These are phyloP conservation scores for Eumacrocentrus americanus DNA, from an alignment of 2,888 invertebrate genomes.

Conservation along the genomic window DNA sequence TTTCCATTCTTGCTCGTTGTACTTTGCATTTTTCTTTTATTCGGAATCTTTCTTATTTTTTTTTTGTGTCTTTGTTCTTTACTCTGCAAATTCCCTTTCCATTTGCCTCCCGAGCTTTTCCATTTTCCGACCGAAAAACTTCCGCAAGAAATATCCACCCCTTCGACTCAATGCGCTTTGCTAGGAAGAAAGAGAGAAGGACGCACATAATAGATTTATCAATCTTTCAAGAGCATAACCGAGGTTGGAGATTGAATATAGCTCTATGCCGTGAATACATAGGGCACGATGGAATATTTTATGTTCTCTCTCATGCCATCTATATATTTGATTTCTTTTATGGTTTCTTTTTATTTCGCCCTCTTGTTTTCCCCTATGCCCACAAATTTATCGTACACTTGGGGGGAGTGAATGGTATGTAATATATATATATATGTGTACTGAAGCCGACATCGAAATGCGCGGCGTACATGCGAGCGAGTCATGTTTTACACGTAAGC, in stretches of 20 bases:
- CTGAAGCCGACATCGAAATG: slow-evolving; percentile 16
- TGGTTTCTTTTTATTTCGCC: slow-evolving; percentile 1
- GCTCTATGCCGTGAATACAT: slow-evolving; percentile 18
- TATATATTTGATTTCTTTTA: slow-evolving; percentile 11
- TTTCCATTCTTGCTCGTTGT: slow-evolving; percentile 12
- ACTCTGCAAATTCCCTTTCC: slow-evolving; percentile 11
- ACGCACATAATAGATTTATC: slow-evolving; percentile 29
- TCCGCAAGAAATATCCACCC: slow-evolving; percentile 3
- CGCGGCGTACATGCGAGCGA: slow-evolving; percentile 20
- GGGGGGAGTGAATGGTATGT: slow-evolving; percentile 1
- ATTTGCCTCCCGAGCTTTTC: slow-evolving; percentile 11
- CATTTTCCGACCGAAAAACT: slow-evolving; percentile 11
- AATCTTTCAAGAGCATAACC: slow-evolving; percentile 26
- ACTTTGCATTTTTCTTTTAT: slow-evolving; percentile 8
- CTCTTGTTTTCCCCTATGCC: slow-evolving; percentile 3
- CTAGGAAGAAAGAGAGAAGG: not conserved
- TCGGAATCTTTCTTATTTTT: slow-evolving; percentile 12
- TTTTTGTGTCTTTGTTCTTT: slow-evolving; percentile 16
- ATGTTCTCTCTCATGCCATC: slow-evolving; percentile 8
- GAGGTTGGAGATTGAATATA: slow-evolving; percentile 23
- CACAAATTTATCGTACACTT: slow-evolving; percentile 22
- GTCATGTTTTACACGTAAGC: slow-evolving; percentile 28
- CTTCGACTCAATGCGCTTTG: slow-evolving; percentile 4
- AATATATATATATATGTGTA: slow-evolving; percentile 5
- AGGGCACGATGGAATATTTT: slow-evolving; percentile 22